Conservation (phyloP, 2,888 invertebrate species). For the Tachina grossa region DNA sequence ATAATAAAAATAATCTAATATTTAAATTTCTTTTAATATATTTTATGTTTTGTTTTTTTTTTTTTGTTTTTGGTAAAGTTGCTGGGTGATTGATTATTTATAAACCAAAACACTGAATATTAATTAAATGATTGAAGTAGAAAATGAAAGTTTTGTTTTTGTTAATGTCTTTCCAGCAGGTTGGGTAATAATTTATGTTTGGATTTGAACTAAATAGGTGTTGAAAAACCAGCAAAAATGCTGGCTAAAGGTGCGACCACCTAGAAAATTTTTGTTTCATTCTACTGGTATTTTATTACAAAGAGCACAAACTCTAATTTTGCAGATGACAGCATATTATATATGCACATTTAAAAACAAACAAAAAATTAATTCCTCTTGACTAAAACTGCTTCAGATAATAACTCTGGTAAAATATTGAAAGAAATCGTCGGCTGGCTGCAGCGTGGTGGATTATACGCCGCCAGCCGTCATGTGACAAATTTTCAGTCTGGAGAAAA, state of each 20-base stretch:
- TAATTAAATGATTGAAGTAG: not conserved
- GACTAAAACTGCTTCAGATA: no score
- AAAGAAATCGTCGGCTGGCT: no score
- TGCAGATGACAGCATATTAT: no score
- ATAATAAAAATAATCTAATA: not conserved
- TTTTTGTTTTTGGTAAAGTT: no score
- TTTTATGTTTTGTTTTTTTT: not conserved
- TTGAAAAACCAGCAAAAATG: not conserved
- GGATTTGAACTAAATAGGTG: not conserved
- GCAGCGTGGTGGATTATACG: no score
- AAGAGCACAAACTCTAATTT: no score
- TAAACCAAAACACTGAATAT: not conserved
- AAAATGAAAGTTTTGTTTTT: not conserved
- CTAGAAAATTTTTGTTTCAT: not conserved
- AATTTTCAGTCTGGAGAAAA: no score
- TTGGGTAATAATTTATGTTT: not conserved
- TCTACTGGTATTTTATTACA: no score
- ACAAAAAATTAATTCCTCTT: no score
- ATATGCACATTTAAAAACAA: no score
- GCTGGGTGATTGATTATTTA: not conserved
- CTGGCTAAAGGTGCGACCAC: not conserved
- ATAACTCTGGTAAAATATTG: no score
- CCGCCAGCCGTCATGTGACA: no score
- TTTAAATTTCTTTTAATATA: not conserved
- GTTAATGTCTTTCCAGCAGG: not conserved